Evolutionary conservation across 2,113 vertebrate genomes (phyloP), one percentile per base, ranked within the genome.

Genomic region (Phodopus roborovskii): DNA sequence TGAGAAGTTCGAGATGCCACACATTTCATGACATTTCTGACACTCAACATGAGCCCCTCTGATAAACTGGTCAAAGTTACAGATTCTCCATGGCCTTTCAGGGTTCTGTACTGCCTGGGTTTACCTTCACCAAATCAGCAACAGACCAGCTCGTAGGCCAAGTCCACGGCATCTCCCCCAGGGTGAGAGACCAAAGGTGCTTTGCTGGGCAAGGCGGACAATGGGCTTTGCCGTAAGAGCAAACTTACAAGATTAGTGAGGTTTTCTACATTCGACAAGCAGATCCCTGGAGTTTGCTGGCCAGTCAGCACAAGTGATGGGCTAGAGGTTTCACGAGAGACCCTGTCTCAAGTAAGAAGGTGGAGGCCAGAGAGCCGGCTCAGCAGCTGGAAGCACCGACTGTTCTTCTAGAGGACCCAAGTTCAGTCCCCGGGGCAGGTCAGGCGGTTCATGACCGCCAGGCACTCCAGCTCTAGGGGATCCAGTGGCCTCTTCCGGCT

Each of bases 1-100:
- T 68, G 33, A 79, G 84, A 87, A 70, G 22, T 79, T 13, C 92
- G 92, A 88, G 93, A 70, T 39, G 70, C 28, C 77, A 90, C 50
- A 96, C 7, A 33, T 79, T 33, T 66, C 71, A 88, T n/a, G 5
- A 87, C 19, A 91, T 3, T 56, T 60, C n/a, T 75, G 42, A 58
- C 71, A 17, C 26, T 84, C 39, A 42, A n/a, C 15, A 33, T 6
- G 50, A 68, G 71, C 60, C 53, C 58, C 28, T 93, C 56, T 94
- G 33, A 56, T 5, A 75, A 94, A 84, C 17, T 4, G 71, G 24
- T 91, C 87, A 68, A 84, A 90, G 66, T 30, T 74, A 82, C 50
- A 66, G 62, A 71, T 42, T 79, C 88, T 86, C 58, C 94, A 53
- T 60, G 33, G 88, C 26, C 28, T 45, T 17, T 36, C n/a, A 53